Evolutionary conservation across 2,113 vertebrate genomes (phyloP), one percentile per base, ranked within the genome.

Genomic region (Blennius ocellaris): DNA sequence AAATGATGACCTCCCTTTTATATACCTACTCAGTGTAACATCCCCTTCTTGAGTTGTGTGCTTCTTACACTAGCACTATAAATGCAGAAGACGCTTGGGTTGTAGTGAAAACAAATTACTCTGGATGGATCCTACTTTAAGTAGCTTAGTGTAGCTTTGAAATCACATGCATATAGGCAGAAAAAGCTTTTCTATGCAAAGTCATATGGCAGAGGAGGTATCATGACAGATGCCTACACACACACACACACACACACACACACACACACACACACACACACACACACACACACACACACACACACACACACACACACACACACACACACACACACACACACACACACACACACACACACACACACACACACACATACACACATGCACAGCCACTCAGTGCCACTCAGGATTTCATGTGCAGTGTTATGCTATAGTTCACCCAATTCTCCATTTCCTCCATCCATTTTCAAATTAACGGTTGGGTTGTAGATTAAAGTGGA

Each of bases 261-360:
- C 21, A 30, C 21, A 30, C 21, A 30, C 21, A 30, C 21, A 30
- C 21, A 30, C 21, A 30, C 21, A 30, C 21, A 30, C 21, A 30
- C 21, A 30, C 21, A 30, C 21, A 30, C 21, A 30, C 21, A 30
- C 21, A 30, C 21, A 30, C 21, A 30, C 21, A 30, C 21, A 30
- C 21, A 30, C 21, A 30, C 21, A 30, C 21, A 30, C 21, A 30
- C 21, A 30, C 21, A 30, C 21, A 30, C 21, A 30, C 21, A 30
- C 21, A 30, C 21, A 30, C 21, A 30, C 21, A 30, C 21, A 30
- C 15, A 48, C 8, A 50, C 38, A 40, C 7, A 12, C 11, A n/a
- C n/a, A 48, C n/a, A 69, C 57, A 39, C 50, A 51, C 30, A 43
- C 59, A 45, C 11, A 54, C 5, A 63, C n/a, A 43, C 7, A 55